Conservation (phyloP, 2,888 invertebrate species). For the Hyposoter dolosus region DNA sequence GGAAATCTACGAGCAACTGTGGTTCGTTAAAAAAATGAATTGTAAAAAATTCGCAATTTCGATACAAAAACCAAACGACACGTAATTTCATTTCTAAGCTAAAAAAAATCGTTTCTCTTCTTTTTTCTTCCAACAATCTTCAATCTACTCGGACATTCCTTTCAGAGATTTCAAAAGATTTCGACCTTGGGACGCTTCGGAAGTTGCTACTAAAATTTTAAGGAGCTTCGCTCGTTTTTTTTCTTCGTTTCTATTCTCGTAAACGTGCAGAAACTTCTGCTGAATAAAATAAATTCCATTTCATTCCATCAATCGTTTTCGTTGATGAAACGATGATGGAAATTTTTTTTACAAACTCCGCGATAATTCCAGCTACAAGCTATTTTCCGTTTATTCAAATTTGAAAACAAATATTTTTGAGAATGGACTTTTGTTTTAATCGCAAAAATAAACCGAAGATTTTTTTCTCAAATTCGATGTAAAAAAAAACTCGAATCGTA, state of each 20-base stretch:
- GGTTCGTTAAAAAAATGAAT: not conserved
- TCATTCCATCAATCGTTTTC: not conserved
- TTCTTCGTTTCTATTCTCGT: not conserved
- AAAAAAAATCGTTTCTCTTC: conserved; percentile 7
- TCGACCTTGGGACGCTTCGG: conserved; percentile 9
- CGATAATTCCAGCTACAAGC: too few species aligned
- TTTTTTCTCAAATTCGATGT: too few species aligned
- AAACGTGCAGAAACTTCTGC: not conserved
- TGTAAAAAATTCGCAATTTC: not conserved
- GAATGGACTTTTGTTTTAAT: too few species aligned
- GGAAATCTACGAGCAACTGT: not conserved
- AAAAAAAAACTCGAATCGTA: too few species aligned
- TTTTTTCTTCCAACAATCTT: not conserved
- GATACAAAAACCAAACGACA: not conserved
- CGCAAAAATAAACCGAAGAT: too few species aligned
- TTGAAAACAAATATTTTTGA: too few species aligned
- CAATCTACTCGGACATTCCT: not conserved
- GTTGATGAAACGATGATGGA: not conserved
- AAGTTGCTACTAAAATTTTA: conserved; percentile 18
- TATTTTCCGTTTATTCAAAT: too few species aligned
- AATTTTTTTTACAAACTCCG: not conserved
- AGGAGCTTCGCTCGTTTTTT: not conserved
- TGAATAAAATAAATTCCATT: not conserved
- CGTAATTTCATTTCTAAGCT: conserved; percentile 2
- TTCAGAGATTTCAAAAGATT: conserved; percentile 4